Base-by-base conservation (phyloP, 2,888 invertebrate species). In the Volucella inanis region DNA sequence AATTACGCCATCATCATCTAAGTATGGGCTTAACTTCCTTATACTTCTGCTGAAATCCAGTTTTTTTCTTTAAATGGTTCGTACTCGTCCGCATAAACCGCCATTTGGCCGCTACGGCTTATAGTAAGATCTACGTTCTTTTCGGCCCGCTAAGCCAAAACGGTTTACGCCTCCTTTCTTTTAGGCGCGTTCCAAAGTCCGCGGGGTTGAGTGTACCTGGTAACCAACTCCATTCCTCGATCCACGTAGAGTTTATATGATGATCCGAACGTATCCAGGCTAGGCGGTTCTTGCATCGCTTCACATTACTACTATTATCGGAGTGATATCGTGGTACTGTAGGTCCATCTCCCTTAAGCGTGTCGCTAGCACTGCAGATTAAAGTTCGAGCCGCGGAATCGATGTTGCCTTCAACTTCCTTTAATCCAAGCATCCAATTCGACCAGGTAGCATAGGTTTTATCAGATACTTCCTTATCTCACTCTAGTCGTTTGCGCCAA, bases 211-310 rank as follows among this genome's bases (percentile, higher is more conserved):
- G 38, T 1, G 18, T 31, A 8, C 41, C 68, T 55, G 87, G 70
- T 43, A 68, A 14, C 86, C 88, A 89, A 15, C 75, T 75, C 84
- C 88, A 88, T 18, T 88, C 80, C 15, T 85, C 72, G 14, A 72
- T 41, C 22, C n/a, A n/a, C n/a, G n/a, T n/a, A n/a, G n/a, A n/a
- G n/a, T n/a, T n/a, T n/a, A n/a, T n/a, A n/a, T 31, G 67, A 8
- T 22, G 2, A 39, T 88, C 87, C 6, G 87, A 88, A 59, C n/a
- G n/a, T n/a, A 88, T 72, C 88, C n/a, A n/a, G n/a, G n/a, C n/a
- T n/a, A n/a, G n/a, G n/a, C n/a, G n/a, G n/a, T n/a, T n/a, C n/a
- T n/a, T n/a, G n/a, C n/a, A n/a, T 81, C 77, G 12, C 31, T 81
- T 3, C 18, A 22, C 18, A 2, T 22, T 6, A 67, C 22, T 3